Evolutionary conservation across 2,888 invertebrate genomes (phyloP), one percentile per base, ranked within the genome.

Genomic region (Lithophane semibrunnea): DNA sequence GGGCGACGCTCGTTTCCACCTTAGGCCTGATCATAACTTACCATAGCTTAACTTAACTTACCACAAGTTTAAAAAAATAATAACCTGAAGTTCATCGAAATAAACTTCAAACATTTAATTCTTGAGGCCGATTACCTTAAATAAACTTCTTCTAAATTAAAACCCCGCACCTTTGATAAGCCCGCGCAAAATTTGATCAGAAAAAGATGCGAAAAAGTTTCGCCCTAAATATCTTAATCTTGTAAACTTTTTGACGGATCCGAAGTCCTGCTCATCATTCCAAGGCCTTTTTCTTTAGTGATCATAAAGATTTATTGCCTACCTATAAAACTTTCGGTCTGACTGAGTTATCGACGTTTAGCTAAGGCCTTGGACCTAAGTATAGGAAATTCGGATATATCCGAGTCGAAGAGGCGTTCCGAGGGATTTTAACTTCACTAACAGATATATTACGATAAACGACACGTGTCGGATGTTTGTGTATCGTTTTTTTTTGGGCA

Each of bases 241-340:
- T 83, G 69, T 80, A 74, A 82, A 79, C 73, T 80, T 85, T 77
- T 70, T 81, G 77, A 83, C 29, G 64, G 77, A 83, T 82, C 64
- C 54, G 61, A 42, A 66, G 76, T 77, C 72, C 71, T 75, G 61
- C 73, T 80, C 82, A 78, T 82, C 76, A 65, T 64, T 24, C 77
- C 52, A 77, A 77, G 68, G 74, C 70, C 54, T 68, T 74, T 72
- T 79, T 79, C 80, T 63, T 88, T 72, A 83, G 80, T 77, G 83
- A 82, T 82, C 85, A 79, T 86, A 88, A 83, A 88, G 82, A 86
- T 86, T 85, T 83, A 88, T 88, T 73, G 60, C 71, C 58, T 29
- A 44, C 56, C 79, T 80, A 88, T 86, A 88, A 88, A 87, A 88
- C 65, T 82, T 88, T 86, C 24, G 70, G 72, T 73, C 60, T 77